Evolutionary conservation across 2,888 invertebrate genomes (phyloP).

Genomic region (Hyposoter dolosus): DNA sequence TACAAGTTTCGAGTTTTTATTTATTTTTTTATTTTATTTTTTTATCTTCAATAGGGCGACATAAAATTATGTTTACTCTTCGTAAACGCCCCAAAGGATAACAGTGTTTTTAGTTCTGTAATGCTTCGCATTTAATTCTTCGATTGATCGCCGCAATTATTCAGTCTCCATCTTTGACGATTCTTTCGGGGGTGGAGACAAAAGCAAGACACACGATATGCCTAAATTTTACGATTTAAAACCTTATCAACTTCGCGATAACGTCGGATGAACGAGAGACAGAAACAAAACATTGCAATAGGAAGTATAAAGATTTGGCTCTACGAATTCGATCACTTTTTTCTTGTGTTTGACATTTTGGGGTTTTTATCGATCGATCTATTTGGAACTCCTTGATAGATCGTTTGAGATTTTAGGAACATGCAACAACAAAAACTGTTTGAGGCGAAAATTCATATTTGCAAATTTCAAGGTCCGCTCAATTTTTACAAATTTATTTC

Average conservation of each 20-base stretch:
- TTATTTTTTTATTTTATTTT: not conserved
- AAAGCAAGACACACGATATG: constrained; percentile 44
- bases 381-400: not conserved
- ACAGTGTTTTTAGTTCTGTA: constrained; percentile 2
- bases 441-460: not conserved
- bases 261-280: constrained; percentile 24
- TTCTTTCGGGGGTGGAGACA: constrained; percentile 15
- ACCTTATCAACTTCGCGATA: constrained; percentile 38
- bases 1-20: not conserved
- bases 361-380: not conserved
- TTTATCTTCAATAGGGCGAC: constrained; percentile 11
- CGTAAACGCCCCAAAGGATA: constrained; percentile 54
- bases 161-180: constrained; percentile 63
- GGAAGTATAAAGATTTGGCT: constrained; percentile 2
- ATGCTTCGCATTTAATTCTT: constrained; percentile 42
- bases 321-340: constrained; percentile 28
- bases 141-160: constrained; percentile 65
- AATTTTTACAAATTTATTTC: not conserved
- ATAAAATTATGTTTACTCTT: constrained; percentile 40
- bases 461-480: not conserved
- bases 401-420: not conserved
- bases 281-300: constrained; percentile 11
- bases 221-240: constrained; percentile 56
- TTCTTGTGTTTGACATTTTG: not conserved
- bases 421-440: too few species aligned